These are phyloP conservation scores for Dermolepida albohirtum DNA, from an alignment of 2,888 invertebrate genomes.

Conservation along the genomic window DNA sequence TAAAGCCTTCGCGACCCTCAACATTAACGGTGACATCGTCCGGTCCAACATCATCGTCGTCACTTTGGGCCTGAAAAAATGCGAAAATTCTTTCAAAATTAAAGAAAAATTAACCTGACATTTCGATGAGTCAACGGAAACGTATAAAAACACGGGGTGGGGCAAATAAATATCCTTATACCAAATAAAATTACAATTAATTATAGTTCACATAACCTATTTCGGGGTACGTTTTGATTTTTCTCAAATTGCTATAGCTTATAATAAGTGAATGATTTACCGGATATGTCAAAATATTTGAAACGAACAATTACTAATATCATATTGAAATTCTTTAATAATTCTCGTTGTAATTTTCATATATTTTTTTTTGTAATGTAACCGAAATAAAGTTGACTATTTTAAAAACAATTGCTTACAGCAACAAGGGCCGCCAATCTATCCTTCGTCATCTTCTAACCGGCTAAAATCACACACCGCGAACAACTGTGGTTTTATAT, in stretches of 20 bases:
- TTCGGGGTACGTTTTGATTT: slow-evolving; percentile 31
- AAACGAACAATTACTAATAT: not conserved
- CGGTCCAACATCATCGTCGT: slow-evolving; percentile 94
- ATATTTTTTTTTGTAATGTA: slow-evolving; percentile 19
- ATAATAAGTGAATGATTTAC: not conserved
- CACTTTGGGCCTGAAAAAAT: slow-evolving; percentile 90
- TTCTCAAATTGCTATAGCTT: not conserved
- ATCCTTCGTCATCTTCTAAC: slow-evolving; percentile 91
- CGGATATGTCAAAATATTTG: not conserved
- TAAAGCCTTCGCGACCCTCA: slow-evolving; percentile 92
- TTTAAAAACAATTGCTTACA: slow-evolving; percentile 71
- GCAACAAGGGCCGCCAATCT: slow-evolving; percentile 96
- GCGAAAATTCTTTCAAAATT: slow-evolving; percentile 19
- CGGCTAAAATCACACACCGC: slow-evolving; percentile 74
- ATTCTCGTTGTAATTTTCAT: not conserved
- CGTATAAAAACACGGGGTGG: slow-evolving; percentile 47
- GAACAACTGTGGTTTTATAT: slow-evolving; percentile 75
- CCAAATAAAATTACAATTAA: slow-evolving; percentile 22
- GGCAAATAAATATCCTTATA: slow-evolving; percentile 36
- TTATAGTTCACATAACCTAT: slow-evolving; percentile 57
- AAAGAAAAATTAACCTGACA: slow-evolving; percentile 16
- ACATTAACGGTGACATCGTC: slow-evolving; percentile 97
- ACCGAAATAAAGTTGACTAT: slow-evolving; percentile 31
- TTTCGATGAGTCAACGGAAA: slow-evolving; percentile 40
- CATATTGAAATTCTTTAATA: not conserved